Evolutionary conservation across 2,797 vertebrate genomes (phyloP).

Genomic region (Cynodonichthys magdalenae): DNA sequence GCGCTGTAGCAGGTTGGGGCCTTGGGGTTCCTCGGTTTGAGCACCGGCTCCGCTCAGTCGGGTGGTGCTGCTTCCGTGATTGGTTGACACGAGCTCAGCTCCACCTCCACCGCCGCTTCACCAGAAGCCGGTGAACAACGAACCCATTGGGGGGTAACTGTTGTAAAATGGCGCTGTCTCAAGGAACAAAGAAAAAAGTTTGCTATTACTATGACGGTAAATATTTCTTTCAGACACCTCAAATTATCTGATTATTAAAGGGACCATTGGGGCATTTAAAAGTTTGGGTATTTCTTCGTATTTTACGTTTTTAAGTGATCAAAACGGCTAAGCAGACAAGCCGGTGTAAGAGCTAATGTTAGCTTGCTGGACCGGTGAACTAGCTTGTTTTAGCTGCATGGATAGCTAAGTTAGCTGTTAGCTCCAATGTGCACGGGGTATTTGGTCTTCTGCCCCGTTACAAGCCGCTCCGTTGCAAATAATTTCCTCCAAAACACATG

Average conservation of each 20-base stretch:
- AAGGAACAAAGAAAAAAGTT: constrained; percentile 98
- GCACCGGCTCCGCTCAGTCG: constrained; percentile 39
- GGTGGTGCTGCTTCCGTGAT: constrained; percentile 45
- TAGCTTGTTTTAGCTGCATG: constrained; percentile 34
- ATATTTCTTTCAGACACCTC: constrained; percentile 12
- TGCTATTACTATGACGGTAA: constrained; percentile 98
- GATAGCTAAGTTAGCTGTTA: constrained; percentile 34
- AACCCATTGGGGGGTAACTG: constrained; percentile 56
- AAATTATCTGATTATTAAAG: accelerated
- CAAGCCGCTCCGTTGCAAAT: not conserved
- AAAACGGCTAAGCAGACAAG: constrained; percentile 26
- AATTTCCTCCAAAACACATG: accelerated
- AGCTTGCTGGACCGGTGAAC: constrained; percentile 29
- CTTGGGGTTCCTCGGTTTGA: constrained; percentile 31
- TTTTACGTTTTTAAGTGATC: constrained; percentile 1
- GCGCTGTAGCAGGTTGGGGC: not conserved
- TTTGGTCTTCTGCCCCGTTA: not conserved
- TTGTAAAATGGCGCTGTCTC: constrained; percentile 94
- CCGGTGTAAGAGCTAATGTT: constrained; percentile 54
- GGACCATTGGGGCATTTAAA: accelerated
- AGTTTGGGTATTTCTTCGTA: not conserved
- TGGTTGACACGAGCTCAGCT: constrained; percentile 35
- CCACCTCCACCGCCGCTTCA: constrained; percentile 11
- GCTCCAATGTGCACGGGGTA: constrained; percentile 6
- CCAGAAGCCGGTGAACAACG: constrained; percentile 49